Conservation (phyloP, 2,888 invertebrate genomes). For the Apamea anceps region DNA sequence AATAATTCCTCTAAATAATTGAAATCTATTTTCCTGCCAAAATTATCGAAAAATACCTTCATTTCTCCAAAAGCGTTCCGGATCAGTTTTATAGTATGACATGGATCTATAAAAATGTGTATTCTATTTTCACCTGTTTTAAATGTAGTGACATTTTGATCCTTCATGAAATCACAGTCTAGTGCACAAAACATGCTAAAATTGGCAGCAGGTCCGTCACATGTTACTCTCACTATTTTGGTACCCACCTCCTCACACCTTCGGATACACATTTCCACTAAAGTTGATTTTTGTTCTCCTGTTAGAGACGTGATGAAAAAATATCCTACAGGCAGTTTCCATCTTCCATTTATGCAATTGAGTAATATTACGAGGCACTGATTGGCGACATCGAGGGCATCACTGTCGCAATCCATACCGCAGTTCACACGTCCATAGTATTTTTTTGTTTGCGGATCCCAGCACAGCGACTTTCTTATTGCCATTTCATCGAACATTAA, state of each 20-base stretch:
- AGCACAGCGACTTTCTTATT: conserved; percentile 15
- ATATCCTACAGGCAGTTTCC: conserved; percentile 19
- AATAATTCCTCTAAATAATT: background rate
- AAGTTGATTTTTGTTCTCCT: background rate
- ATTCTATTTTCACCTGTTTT: conserved; percentile 25
- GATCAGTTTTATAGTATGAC: background rate
- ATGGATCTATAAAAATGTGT: conserved; percentile 13
- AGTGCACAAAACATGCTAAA: conserved; percentile 13
- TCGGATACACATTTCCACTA: conserved; percentile 1
- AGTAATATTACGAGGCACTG: conserved; percentile 4
- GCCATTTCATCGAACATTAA: conserved; percentile 28
- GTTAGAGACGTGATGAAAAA: conserved; percentile 9
- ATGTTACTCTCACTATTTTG: conserved; percentile 5
- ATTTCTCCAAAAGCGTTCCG: conserved; percentile 54
- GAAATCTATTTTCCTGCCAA: conserved; percentile 20
- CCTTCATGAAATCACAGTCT: background rate
- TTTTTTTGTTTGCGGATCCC: conserved; percentile 12
- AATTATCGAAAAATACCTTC: conserved; percentile 49
- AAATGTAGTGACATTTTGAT: conserved; percentile 4
- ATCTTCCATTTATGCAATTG: conserved; percentile 12
- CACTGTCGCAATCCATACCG: conserved; percentile 4
- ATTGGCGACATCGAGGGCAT: conserved; percentile 18
- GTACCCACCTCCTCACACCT: conserved; percentile 1
- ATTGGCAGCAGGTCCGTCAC: conserved; percentile 22
- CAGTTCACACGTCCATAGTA: conserved; percentile 2